Conservation (phyloP, 2,888 invertebrate genomes). For the Diabrotica balteata region DNA sequence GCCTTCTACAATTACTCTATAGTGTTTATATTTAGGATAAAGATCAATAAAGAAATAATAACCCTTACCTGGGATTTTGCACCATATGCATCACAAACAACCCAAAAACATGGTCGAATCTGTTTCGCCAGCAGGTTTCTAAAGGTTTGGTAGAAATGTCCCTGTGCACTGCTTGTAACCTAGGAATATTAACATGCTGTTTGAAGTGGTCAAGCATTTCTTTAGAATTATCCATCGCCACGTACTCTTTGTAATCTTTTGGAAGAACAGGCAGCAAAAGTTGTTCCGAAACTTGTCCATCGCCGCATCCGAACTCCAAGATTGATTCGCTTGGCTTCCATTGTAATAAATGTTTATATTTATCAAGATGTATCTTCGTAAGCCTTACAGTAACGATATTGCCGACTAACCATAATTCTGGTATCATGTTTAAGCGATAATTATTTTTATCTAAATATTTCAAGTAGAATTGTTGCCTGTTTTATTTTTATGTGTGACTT, state of each 20-base stretch:
- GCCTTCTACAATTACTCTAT: no score
- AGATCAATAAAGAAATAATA: neutral
- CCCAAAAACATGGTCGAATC: constrained; percentile 19
- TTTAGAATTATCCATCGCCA: constrained; percentile 8
- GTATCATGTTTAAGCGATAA: neutral
- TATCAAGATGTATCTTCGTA: neutral
- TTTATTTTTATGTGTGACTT: no score
- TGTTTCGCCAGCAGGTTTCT: neutral
- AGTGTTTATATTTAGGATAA: no score
- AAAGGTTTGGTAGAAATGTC: neutral
- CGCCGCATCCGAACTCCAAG: constrained; percentile 7
- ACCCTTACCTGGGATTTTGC: constrained; percentile 7
- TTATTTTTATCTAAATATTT: no score
- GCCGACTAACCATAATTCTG: neutral
- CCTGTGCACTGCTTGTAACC: neutral
- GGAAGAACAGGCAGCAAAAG: constrained; percentile 4
- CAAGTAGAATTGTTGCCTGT: no score
- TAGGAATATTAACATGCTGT: neutral
- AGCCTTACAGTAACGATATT: neutral
- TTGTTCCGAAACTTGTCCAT: constrained; percentile 8
- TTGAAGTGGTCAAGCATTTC: constrained; percentile 10
- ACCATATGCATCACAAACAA: constrained; percentile 10
- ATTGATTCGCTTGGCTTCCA: constrained; percentile 4
- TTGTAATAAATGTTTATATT: constrained; percentile 13
- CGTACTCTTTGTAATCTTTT: constrained; percentile 5